Conservation (phyloP, 2,888 invertebrate genomes). For the Nysson spinosus region DNA sequence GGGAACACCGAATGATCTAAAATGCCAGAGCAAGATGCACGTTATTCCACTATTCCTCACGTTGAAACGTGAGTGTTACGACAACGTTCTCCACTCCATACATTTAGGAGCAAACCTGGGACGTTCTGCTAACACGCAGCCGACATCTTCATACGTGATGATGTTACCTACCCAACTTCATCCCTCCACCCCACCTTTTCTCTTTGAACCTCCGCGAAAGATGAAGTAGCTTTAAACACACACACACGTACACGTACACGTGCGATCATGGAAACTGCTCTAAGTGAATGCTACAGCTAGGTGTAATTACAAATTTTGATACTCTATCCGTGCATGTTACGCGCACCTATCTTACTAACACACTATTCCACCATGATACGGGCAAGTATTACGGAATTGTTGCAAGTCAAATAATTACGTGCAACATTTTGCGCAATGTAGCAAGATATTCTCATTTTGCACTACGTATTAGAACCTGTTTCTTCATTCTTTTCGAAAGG, state of each 20-base stretch:
- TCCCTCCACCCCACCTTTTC: background rate
- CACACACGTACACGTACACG: no score
- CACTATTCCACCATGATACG: no score
- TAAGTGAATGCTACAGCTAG: no score
- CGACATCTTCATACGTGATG: slow-evolving; percentile 44
- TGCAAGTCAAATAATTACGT: no score
- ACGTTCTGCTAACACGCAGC: slow-evolving; percentile 43
- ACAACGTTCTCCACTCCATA: slow-evolving; percentile 55
- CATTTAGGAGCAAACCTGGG: slow-evolving; percentile 40
- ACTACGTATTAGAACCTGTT: no score
- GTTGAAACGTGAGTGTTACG: slow-evolving; percentile 50
- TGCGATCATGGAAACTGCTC: no score
- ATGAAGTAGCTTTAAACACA: no score
- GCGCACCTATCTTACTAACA: no score
- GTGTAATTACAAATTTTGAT: slow-evolving; percentile 35
- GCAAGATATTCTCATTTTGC: no score
- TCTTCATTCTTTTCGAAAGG: no score
- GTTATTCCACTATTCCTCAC: slow-evolving; percentile 29
- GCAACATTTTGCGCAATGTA: no score
- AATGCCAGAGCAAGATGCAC: slow-evolving; percentile 36
- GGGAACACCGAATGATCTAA: slow-evolving; percentile 43
- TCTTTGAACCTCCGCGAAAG: slow-evolving; percentile 11
- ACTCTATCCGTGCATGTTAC: slow-evolving; percentile 9
- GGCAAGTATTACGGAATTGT: no score
- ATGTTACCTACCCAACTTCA: slow-evolving; percentile 19